A percentile compares a stretch with the other conserved stretches of the same genome.
phyloP scores from a whole-genome alignment of 1,140 invertebrate genomes.

The Episyrphus balteatus region DNA sequence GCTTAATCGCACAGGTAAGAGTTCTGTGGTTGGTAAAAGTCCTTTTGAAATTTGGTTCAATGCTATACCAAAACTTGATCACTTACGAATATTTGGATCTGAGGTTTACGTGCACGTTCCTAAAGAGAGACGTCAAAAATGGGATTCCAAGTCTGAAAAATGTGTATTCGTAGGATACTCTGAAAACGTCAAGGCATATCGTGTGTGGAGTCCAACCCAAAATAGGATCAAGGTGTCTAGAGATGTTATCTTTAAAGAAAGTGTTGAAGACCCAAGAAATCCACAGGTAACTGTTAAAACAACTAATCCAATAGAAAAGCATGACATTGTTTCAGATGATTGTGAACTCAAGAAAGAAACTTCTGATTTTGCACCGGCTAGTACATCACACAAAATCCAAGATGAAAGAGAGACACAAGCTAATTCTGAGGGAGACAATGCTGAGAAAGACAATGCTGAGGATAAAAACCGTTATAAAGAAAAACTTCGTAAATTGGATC shows the following conservation, averaged over 20 bases:
- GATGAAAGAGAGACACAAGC: background rate
- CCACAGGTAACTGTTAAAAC: too few species aligned
- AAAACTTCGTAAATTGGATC: too few species aligned
- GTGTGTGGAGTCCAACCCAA: constrained; percentile 5
- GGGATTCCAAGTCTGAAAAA: constrained; percentile 27
- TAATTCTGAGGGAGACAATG: background rate
- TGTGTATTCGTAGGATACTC: constrained; percentile 33
- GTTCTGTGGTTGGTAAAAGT: constrained; percentile 17
- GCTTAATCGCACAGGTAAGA: constrained; percentile 33
- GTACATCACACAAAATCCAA: constrained; percentile 1
- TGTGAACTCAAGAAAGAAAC: too few species aligned
- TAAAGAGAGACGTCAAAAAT: constrained; percentile 30
- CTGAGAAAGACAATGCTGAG: background rate
- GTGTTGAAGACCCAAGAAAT: too few species aligned
- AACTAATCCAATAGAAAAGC: too few species aligned
- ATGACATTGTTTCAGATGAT: too few species aligned
- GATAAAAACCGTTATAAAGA: too few species aligned
- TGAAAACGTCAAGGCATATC: constrained; percentile 25
- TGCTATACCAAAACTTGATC: constrained; percentile 16
- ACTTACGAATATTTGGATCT: constrained; percentile 28
- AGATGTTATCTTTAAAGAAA: constrained; percentile 11
- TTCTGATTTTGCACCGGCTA: background rate
- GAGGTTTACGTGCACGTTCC: constrained; percentile 31
- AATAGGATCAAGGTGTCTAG: constrained; percentile 9
- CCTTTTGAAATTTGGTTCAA: constrained; percentile 31